Evolutionary conservation across 2,797 vertebrate genomes (phyloP).

Genomic region (Ctenochaetus hawaiiensis): DNA sequence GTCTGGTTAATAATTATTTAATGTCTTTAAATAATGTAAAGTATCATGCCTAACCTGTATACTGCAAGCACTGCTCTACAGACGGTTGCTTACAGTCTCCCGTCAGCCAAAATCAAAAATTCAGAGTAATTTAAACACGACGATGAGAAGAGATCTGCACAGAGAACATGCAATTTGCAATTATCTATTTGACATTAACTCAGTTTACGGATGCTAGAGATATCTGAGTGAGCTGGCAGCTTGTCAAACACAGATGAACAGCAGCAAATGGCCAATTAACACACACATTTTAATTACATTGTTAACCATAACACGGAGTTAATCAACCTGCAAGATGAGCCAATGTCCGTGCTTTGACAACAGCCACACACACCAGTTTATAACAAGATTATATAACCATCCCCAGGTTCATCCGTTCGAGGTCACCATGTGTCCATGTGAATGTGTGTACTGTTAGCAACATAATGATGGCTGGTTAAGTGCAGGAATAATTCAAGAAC

Average conservation of each 20-base stretch:
- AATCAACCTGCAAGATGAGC: neutral
- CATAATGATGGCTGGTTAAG: neutral
- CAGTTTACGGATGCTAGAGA: constrained; percentile 21
- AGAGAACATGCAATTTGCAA: constrained; percentile 16
- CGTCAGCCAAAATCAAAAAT: constrained; percentile 23
- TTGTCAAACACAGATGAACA: constrained; percentile 32
- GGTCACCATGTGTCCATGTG: constrained; percentile 1
- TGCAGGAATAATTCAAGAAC: neutral
- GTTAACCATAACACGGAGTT: constrained; percentile 9
- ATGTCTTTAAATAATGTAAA: neutral
- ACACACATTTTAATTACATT: neutral
- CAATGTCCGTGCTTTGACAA: too few relatives aligned
- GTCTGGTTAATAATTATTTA: neutral
- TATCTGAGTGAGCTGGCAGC: constrained; percentile 26
- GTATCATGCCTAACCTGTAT: neutral
- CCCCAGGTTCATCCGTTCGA: constrained; percentile 4
- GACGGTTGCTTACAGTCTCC: constrained; percentile 3
- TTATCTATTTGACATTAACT: constrained; percentile 37
- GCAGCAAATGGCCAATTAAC: constrained; percentile 23
- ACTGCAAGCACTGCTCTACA: constrained; percentile 4
- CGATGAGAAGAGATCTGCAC: constrained; percentile 22
- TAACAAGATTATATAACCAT: too few relatives aligned
- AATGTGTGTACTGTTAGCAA: neutral
- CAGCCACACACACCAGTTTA: too few relatives aligned
- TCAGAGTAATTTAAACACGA: constrained; percentile 24